Base-by-base conservation (phyloP, 2,888 invertebrate genomes). In the Lobophora halterata region DNA sequence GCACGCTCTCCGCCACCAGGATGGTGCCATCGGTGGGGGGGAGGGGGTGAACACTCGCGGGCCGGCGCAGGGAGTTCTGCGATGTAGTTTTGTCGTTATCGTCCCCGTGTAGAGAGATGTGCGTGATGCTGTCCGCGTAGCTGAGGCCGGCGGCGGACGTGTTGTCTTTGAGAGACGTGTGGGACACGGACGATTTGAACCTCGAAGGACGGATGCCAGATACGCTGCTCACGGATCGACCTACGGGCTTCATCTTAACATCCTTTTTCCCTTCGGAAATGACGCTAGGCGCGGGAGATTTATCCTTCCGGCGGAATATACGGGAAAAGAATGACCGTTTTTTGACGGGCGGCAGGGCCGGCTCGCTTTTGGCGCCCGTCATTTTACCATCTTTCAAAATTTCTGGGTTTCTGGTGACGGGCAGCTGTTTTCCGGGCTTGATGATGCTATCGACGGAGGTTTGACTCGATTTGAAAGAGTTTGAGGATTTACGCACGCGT, bases 51-150 rank as follows among this genome's bases (percentile, higher is more conserved):
- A 69, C 35, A 18, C 75, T 71, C 0, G 71, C 69, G 0, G 71
- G 68, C 0, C 74, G 66, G 2, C 65, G 63, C 1, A 79, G 46
- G 0, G 80, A 78, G 1, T 49, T 60, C 41, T 74, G 71, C 9
- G 86, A 88, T 2, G 77, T 63, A 12, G 82, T 76, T 51, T 62
- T 31, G 25, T 79, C 74, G 19, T 75, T 70, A 0, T 66, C 83
- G 45, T 90, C 90, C 1, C 90, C 92, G 69, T 92, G 92, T 1
- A 92, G 67, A 0, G 92, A 92, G 33, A 93, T 92, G 48, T 91
- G 91, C 31, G 93, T 89, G 27, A 92, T 87, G 45, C 90, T 89
- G 23, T 90, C 90, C 7, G 89, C 90, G 55, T 81, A 85, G 36
- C 82, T 78, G 1, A 90, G 56, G 0, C 80, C 83, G 0, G 77